These are phyloP conservation scores for Osmoderma eremita DNA, from an alignment of 2,888 invertebrate species.

Conservation along the genomic window DNA sequence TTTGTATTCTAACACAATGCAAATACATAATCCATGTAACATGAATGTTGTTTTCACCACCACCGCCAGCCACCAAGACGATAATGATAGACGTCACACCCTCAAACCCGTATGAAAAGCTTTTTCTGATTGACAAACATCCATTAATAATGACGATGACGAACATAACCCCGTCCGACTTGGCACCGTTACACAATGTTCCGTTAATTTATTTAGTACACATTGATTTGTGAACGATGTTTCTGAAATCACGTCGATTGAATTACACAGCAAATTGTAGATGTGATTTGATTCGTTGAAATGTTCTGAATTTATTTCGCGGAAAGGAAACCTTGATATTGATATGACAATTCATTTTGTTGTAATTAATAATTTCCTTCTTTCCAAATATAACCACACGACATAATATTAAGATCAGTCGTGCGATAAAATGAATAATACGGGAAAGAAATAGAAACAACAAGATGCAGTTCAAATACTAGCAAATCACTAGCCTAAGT, in stretches of 20 bases:
- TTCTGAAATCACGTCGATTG: slow-evolving; percentile 22
- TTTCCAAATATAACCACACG: too few species aligned
- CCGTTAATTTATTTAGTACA: slow-evolving; percentile 6
- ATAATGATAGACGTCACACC: background rate
- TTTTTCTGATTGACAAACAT: slow-evolving; percentile 6
- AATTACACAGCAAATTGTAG: slow-evolving; percentile 29
- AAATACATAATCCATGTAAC: background rate
- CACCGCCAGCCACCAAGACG: background rate
- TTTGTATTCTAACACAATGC: background rate
- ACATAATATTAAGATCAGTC: too few species aligned
- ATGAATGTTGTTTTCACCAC: background rate
- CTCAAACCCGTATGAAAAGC: slow-evolving; percentile 26
- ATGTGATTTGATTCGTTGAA: background rate
- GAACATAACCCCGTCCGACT: background rate
- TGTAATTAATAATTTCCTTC: too few species aligned
- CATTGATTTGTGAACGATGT: background rate
- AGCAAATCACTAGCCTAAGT: too few species aligned
- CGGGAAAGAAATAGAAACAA: too few species aligned
- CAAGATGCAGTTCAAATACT: too few species aligned
- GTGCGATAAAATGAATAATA: too few species aligned
- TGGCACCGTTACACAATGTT: too few species aligned
- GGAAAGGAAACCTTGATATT: too few species aligned
- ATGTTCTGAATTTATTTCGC: background rate
- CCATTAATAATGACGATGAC: slow-evolving; percentile 17
- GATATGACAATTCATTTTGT: too few species aligned